Conservation (phyloP, 2,797 vertebrate genomes). For the Yasuhikotakia modesta region DNA sequence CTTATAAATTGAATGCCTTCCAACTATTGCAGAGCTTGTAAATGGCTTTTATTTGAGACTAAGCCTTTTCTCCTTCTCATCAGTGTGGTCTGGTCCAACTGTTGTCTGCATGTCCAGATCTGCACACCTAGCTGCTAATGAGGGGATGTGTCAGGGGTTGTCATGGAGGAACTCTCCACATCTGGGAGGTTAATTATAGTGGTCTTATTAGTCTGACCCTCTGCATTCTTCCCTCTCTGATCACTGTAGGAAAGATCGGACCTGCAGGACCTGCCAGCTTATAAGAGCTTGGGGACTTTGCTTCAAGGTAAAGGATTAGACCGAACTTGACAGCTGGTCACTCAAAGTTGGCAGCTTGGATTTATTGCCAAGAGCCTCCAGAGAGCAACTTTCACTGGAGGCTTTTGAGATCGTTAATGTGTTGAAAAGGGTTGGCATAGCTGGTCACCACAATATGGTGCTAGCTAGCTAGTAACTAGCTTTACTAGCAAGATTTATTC, state of each 20-base stretch:
- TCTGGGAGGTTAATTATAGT: constrained; percentile 62
- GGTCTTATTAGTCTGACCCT: constrained; percentile 57
- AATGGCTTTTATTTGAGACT: constrained; percentile 13
- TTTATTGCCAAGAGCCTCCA: constrained; percentile 26
- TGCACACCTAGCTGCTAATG: constrained; percentile 51
- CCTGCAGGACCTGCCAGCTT: background rate
- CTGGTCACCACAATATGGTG: background rate
- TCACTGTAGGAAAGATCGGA: constrained; percentile 6
- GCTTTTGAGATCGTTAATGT: background rate
- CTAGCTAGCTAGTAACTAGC: background rate
- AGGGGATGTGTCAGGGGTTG: constrained; percentile 60
- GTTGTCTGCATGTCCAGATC: constrained; percentile 22
- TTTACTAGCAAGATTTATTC: background rate
- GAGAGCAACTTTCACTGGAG: constrained; percentile 29
- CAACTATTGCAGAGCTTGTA: constrained; percentile 10
- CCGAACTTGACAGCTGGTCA: constrained; percentile 34
- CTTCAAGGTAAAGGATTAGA: constrained; percentile 13
- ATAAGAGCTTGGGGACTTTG: constrained; percentile 4
- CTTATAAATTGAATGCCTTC: background rate
- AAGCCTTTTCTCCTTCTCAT: constrained; percentile 8
- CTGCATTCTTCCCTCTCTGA: constrained; percentile 51
- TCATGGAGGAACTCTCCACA: constrained; percentile 58
- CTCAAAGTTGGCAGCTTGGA: constrained; percentile 17
- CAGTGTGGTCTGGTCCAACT: constrained; percentile 35
- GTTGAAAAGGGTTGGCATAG: too few relatives aligned